Percentiles rank a stretch among this genome's conserved stretches.
Evolutionary conservation across 2,888 invertebrate genomes (phyloP).

Genomic region (Drosophila incognita): DNA sequence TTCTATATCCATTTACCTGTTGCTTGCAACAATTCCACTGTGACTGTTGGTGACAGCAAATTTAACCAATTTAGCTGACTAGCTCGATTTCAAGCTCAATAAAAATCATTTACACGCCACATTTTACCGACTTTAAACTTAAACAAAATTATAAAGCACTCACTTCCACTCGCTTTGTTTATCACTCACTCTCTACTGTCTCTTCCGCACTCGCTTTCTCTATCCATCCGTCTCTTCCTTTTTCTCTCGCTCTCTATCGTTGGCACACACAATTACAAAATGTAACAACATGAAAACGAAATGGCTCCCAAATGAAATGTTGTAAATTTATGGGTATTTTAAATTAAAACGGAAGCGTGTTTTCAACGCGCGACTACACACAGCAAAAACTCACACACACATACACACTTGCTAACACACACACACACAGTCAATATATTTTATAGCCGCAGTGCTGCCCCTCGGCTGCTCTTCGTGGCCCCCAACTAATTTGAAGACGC

Average conservation of each 20-base stretch:
- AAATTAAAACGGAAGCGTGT: constrained; percentile 85
- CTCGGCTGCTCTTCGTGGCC: constrained; percentile 5
- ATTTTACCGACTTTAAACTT: constrained; percentile 71
- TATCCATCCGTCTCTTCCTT: constrained; percentile 19
- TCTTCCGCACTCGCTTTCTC: constrained; percentile 6
- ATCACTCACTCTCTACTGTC: background rate
- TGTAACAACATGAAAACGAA: constrained; percentile 76
- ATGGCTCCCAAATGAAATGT: constrained; percentile 84
- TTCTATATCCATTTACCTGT: constrained; percentile 22
- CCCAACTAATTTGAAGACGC: constrained; percentile 56
- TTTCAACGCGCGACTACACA: constrained; percentile 75
- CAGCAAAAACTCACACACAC: constrained; percentile 23
- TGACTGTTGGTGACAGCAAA: constrained; percentile 5
- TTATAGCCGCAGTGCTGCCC: constrained; percentile 65
- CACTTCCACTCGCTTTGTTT: constrained; percentile 6
- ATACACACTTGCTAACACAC: constrained; percentile 19
- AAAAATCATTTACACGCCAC: constrained; percentile 71
- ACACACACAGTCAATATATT: constrained; percentile 74
- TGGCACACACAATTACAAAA: constrained; percentile 73
- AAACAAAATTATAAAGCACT: constrained; percentile 62
- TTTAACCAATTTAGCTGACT: constrained; percentile 52
- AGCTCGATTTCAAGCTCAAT: constrained; percentile 72
- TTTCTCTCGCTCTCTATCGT: constrained; percentile 2
- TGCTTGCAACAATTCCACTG: constrained; percentile 13
- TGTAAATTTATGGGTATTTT: constrained; percentile 85